A percentile compares a stretch with the other conserved stretches of the same genome.
Conservation (phyloP, 2,797 vertebrate species). For the Scarus forsteni region DNA sequence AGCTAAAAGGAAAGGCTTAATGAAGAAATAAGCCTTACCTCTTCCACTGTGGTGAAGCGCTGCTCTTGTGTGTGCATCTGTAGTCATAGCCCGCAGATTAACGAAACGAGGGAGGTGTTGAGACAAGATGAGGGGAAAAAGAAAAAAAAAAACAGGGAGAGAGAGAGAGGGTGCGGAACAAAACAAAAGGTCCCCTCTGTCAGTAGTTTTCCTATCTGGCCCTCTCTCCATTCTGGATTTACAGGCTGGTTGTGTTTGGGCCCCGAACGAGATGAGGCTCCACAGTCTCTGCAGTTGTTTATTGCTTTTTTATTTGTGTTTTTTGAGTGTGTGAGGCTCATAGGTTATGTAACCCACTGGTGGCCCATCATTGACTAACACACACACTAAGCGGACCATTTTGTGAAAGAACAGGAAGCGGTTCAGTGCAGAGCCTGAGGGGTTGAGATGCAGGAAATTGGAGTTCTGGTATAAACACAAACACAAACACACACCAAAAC, state of each 20-base stretch:
- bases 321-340: slow-evolving; percentile 22
- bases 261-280: slow-evolving; percentile 62
- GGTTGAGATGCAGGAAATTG: slow-evolving; percentile 40
- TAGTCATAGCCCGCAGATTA: slow-evolving; percentile 41
- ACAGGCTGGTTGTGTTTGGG: slow-evolving; percentile 44
- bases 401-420: slow-evolving; percentile 55
- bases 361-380: slow-evolving; percentile 48
- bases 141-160: slow-evolving; percentile 1
- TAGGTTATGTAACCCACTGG: slow-evolving; percentile 66
- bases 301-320: slow-evolving; percentile 30
- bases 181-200: slow-evolving; percentile 50
- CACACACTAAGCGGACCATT: slow-evolving; percentile 32
- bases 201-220: slow-evolving; percentile 70
- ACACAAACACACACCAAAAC: slow-evolving; percentile 15
- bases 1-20: neutral
- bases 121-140: slow-evolving; percentile 34
- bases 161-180: slow-evolving; percentile 22
- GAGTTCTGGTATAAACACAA: slow-evolving; percentile 29
- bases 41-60: neutral
- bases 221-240: slow-evolving; percentile 40
- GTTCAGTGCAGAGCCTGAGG: slow-evolving; percentile 14
- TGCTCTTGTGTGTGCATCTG: slow-evolving; percentile 37
- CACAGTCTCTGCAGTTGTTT: slow-evolving; percentile 38
- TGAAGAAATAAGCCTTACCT: slow-evolving; percentile 40
- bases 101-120: slow-evolving; percentile 43